Conservation (phyloP, 2,888 invertebrate genomes). For the Caenorhabditis sp. region DNA sequence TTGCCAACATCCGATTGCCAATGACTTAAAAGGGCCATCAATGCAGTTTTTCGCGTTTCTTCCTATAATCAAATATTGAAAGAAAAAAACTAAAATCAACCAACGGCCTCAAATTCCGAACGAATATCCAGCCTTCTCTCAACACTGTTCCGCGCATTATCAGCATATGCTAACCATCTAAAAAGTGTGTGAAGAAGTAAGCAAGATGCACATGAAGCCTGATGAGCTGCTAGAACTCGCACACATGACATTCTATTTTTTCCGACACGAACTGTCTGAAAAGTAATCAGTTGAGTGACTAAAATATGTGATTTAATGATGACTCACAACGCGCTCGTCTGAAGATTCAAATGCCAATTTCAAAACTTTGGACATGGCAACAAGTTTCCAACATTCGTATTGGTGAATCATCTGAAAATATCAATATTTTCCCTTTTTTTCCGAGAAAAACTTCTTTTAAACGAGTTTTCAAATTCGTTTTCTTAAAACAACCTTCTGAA, state of each 20-base stretch:
- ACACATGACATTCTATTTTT: conserved; percentile 34
- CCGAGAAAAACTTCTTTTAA: too few species aligned
- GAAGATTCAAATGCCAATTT: conserved; percentile 44
- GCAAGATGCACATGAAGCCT: conserved; percentile 59
- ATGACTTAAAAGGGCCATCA: conserved; percentile 65
- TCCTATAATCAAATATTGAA: conserved; percentile 1
- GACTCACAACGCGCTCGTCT: conserved; percentile 31
- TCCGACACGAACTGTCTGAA: conserved; percentile 22
- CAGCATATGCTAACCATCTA: conserved; percentile 44
- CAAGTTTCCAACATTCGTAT: conserved; percentile 33
- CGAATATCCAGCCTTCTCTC: conserved; percentile 15
- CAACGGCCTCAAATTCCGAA: conserved; percentile 26
- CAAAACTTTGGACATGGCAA: conserved; percentile 40
- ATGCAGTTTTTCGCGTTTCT: conserved; percentile 55
- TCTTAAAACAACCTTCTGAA: conserved; percentile 14
- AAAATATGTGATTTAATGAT: background rate
- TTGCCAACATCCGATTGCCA: conserved; percentile 67
- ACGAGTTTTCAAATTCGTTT: background rate
- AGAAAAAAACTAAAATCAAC: background rate
- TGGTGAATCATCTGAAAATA: conserved; percentile 4
- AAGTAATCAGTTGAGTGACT: background rate
- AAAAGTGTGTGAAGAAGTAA: conserved; percentile 56
- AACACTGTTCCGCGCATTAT: conserved; percentile 13
- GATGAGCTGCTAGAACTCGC: conserved; percentile 30
- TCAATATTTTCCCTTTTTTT: too few species aligned